Conservation (phyloP, 2,888 invertebrate species). For the Thecophora atra region DNA sequence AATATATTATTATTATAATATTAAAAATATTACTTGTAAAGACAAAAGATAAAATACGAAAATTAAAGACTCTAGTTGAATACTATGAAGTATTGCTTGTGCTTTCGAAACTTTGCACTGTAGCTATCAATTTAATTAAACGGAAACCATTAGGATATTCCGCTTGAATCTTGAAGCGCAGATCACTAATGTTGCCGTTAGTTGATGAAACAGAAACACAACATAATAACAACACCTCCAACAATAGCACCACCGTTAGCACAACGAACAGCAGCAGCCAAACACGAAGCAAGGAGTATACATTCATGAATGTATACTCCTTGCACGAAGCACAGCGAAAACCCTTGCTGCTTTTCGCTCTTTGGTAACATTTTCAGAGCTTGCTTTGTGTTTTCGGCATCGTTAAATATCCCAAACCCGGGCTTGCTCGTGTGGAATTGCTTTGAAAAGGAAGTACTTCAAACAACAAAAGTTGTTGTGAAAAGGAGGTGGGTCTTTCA, state of each 20-base stretch:
- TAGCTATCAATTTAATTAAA: slow-evolving; percentile 27
- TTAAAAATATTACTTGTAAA: not conserved
- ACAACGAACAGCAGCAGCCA: not conserved
- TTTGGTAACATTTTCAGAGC: slow-evolving; percentile 18
- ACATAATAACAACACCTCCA: slow-evolving; percentile 11
- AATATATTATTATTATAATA: no score
- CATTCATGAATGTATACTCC: no score
- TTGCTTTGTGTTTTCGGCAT: not conserved
- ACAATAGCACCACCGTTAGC: not conserved
- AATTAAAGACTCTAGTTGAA: no score
- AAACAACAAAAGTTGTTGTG: no score
- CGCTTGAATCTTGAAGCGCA: not conserved
- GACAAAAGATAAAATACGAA: not conserved
- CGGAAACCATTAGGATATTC: not conserved
- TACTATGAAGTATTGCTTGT: slow-evolving; percentile 2
- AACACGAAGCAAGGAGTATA: no score
- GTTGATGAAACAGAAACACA: slow-evolving; percentile 10
- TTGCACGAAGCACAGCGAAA: slow-evolving; percentile 23
- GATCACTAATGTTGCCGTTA: slow-evolving; percentile 24
- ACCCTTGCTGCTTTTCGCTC: slow-evolving; percentile 27
- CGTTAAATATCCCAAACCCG: slow-evolving; percentile 7
- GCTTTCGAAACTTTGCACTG: slow-evolving; percentile 3
- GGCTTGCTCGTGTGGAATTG: slow-evolving; percentile 10
- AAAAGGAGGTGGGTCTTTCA: not conserved
- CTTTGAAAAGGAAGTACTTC: not conserved